Evolutionary conservation across 2,888 invertebrate genomes (phyloP), one percentile per base, ranked within the genome.

Genomic region (Mesoligia furuncula): DNA sequence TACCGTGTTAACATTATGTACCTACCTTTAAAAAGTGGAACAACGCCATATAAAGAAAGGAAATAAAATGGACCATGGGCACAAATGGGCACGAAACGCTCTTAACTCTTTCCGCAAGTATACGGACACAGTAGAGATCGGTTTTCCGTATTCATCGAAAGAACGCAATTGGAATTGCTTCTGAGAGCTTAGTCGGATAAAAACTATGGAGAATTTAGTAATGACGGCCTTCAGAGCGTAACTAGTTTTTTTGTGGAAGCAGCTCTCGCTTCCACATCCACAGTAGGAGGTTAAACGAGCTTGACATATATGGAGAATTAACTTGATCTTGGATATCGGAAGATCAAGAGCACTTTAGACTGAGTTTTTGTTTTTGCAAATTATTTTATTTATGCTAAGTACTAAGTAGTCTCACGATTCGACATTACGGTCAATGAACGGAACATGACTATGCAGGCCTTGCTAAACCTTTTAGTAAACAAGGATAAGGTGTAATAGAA

Each of bases 191-290:
- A 85, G 88, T 80, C 80, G 71, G 83, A 89, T 91, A 94, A 95
- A 95, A 95, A 94, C 92, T 90, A 90, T 90, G 87, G 90, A 90
- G 94, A 94, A 94, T 95, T 94, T 94, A 91, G 93, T 95, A 95
- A 95, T 93, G 94, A 93, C 91, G 93, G 92, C 92, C 93, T 94
- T 93, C 94, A 93, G 93, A 94, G 93, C 92, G 91, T 91, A 90
- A 93, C 95, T 92, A 93, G 93, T 93, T 83, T 93, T 31, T 95
- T 94, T 92, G 87, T 87, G 79, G 80, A 82, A 67, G 71, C 84
- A 86, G 91, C 91, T 92, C 92, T 93, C 92, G 91, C 90, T 90
- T 90, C 91, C 87, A 90, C 89, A 85, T 90, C 91, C 90, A 88
- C 88, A 81, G 87, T 82, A 89, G 90, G 88, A 90, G 90, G 90